Conservation (phyloP, 2,113 vertebrate species). For the Dipodomys ordii region DNA sequence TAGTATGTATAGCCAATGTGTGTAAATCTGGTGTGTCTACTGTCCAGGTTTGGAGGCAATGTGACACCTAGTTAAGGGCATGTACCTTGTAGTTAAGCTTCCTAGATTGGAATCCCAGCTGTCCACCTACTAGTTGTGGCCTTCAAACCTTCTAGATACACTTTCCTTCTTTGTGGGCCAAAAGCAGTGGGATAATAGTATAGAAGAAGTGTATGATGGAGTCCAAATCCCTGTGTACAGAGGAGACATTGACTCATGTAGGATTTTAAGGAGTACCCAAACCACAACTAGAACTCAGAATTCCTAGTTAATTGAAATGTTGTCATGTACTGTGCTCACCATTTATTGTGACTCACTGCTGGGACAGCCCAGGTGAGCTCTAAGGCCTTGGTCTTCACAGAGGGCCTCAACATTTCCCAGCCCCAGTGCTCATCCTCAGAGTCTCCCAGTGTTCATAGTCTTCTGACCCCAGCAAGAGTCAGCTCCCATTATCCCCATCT, state of each 20-base stretch:
- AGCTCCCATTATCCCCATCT: background rate
- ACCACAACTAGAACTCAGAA: background rate
- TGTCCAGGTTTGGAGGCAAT: background rate
- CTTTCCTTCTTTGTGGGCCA: background rate
- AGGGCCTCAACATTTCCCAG: background rate
- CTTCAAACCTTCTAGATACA: background rate
- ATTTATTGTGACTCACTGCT: fast-evolving
- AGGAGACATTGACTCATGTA: background rate
- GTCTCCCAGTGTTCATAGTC: background rate
- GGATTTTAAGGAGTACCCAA: background rate
- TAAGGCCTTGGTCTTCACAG: background rate
- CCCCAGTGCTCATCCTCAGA: background rate
- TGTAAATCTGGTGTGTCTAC: background rate
- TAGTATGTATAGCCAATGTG: background rate
- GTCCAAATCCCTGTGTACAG: background rate
- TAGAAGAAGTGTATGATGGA: background rate
- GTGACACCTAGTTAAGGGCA: background rate
- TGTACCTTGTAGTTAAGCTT: background rate
- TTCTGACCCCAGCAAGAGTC: background rate
- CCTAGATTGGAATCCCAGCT: background rate
- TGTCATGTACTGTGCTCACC: no score
- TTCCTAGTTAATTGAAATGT: background rate
- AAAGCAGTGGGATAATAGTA: background rate
- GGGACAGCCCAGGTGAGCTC: background rate
- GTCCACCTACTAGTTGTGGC: background rate